phyloP scores from a whole-genome alignment of 2,797 vertebrate species.

The Premnoplex brunnescens region DNA sequence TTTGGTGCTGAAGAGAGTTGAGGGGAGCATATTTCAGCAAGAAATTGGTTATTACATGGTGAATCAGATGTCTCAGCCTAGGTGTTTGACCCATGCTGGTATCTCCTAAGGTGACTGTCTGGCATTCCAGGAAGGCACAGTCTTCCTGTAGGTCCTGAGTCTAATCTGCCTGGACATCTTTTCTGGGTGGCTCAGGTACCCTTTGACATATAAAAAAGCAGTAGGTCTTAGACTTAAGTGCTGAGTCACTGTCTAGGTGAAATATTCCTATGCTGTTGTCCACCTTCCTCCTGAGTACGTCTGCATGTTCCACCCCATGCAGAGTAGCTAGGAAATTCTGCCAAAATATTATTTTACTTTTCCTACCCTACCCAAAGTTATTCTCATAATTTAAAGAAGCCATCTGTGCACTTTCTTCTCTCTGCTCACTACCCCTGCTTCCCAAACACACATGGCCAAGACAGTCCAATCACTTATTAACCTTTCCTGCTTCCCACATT shows the following conservation, averaged over 20 bases:
- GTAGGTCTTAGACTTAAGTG: background rate
- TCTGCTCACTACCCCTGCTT: background rate
- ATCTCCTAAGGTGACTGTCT: background rate
- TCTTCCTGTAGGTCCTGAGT: background rate
- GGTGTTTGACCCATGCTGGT: background rate
- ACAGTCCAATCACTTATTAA: background rate
- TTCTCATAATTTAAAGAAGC: background rate
- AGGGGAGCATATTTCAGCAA: background rate
- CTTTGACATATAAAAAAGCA: background rate
- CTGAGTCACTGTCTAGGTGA: background rate
- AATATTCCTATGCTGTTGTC: accelerated
- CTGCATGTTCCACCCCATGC: background rate
- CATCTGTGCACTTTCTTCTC: background rate
- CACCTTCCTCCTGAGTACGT: background rate
- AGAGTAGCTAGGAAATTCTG: background rate
- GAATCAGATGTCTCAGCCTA: background rate
- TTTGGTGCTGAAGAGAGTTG: background rate
- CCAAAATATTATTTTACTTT: background rate
- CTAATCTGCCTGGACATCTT: background rate
- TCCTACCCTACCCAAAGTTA: background rate
- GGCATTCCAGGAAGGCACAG: background rate
- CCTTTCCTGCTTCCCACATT: background rate
- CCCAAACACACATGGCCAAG: background rate
- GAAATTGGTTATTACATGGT: background rate
- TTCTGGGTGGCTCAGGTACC: background rate